These are phyloP conservation scores for Syngnathus scovelli DNA, from an alignment of 2,113 vertebrate genomes.

Conservation along the genomic window DNA sequence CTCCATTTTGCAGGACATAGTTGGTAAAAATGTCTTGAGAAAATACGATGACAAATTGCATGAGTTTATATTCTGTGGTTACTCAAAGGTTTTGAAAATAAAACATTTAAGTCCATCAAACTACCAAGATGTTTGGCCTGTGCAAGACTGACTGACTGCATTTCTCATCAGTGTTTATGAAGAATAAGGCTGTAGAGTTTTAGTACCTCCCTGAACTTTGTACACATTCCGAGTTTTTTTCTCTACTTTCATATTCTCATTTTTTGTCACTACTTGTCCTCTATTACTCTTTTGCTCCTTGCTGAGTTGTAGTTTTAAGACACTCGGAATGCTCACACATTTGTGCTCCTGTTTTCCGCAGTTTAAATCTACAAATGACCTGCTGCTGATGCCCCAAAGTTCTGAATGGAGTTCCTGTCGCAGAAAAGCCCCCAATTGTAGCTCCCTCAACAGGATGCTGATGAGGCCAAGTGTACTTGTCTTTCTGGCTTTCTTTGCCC, in stretches of 20 bases:
- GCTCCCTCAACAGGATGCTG: conserved; percentile 67
- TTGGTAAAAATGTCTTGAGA: not conserved
- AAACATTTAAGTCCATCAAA: conserved; percentile 15
- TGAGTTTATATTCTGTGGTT: conserved; percentile 7
- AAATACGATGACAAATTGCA: not conserved
- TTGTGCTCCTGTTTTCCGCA: conserved; percentile 14
- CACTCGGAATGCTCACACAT: not conserved
- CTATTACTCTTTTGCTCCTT: not conserved
- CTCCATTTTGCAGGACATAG: not conserved
- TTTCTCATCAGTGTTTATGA: conserved; percentile 43
- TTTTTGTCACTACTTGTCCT: not conserved
- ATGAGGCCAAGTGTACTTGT: conserved; percentile 63
- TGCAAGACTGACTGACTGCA: not conserved
- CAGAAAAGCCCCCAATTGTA: conserved; percentile 56
- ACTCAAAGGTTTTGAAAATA: conserved; percentile 10
- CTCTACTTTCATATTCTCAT: not conserved
- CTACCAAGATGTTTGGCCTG: not conserved
- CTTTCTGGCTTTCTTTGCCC: conserved; percentile 62
- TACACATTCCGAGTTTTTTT: not conserved
- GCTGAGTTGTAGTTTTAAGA: not conserved
- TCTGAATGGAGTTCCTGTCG: conserved; percentile 65
- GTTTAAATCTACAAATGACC: conserved; percentile 40
- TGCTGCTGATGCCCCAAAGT: conserved; percentile 60
- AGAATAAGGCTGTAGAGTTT: conserved; percentile 10
- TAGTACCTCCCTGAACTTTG: conserved; percentile 17